Conservation (phyloP, 37 sponge, comb jelly and placozoan species). For the Aphrocallistes beatrix region DNA sequence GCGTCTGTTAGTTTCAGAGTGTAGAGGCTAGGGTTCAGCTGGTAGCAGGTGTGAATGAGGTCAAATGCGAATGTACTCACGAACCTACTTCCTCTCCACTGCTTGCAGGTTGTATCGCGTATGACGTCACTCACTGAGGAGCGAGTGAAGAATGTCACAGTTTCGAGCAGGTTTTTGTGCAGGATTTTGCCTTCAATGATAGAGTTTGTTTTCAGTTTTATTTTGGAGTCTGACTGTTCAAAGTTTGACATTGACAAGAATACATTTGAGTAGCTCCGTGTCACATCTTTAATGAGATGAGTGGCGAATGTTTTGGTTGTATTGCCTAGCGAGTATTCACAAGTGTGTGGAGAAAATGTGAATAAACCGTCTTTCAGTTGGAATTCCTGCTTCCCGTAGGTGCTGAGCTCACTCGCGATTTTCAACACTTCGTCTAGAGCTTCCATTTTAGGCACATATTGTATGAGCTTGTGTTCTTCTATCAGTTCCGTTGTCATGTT, state of each 20-base stretch:
- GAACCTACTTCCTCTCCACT: neutral
- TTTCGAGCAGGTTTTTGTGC: neutral
- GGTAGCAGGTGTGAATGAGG: neutral
- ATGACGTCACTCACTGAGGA: neutral
- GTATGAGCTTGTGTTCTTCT: neutral
- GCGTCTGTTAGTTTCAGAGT: neutral
- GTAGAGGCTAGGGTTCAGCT: neutral
- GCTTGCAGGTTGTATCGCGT: neutral
- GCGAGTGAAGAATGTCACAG: neutral
- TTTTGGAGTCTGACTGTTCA: neutral
- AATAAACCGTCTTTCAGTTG: neutral
- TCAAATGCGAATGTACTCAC: neutral
- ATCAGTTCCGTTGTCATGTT: neutral
- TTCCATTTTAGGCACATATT: neutral
- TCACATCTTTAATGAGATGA: neutral
- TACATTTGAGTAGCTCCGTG: neutral
- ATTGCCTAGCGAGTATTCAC: neutral
- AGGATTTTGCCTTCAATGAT: slow-evolving; percentile 5
- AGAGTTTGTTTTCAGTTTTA: neutral
- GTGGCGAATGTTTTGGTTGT: neutral
- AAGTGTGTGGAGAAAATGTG: neutral
- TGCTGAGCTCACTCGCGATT: neutral
- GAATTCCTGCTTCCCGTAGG: neutral
- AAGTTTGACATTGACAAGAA: neutral
- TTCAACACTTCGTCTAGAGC: slow-evolving; percentile 15